Base-by-base conservation (phyloP, 1,140 invertebrate species). In the Armadillidium nasatum region DNA sequence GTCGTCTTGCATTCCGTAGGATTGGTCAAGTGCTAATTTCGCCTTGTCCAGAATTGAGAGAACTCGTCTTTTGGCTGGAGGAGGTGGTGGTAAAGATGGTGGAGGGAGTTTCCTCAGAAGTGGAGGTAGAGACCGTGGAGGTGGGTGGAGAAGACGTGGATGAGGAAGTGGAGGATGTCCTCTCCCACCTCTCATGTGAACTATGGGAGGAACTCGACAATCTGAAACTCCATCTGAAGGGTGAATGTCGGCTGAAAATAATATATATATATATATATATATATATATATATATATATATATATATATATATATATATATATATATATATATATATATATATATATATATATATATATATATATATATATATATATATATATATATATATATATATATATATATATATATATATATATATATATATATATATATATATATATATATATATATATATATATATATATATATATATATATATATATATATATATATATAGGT, bases 71-170 rank as follows among this genome's bases (percentile, higher is more conserved):
- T 60, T 60, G 11, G 50, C 50, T 60, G 50, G 50, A 15, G 50
- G 50, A 7, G 50, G 50, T 60, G 50, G 50, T 60, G 50, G 50
- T 13, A 60, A 7, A 2, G 50, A 60, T 15, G 50, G 50, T 1
- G 50, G 50, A 60, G 50, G 50, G 7, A 60, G 50, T 19, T 60
- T 60, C 50, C 50, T 60, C 19, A 60, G 50, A 60, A 60, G 50
- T 3, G 50, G 50, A 4, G 50, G 50, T 15, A 60, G 50, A 60
- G 50, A 60, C 19, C 50, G 1, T 60, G 50, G 50, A 7, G 50
- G 19, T 2, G 50, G 50, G 33, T 33, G 33, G 7, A 60, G 50
- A 19, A 60, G 50, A 4, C 50, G 50, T 15, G 50, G 50, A 60
- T 60, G 50, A 4, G 50, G 50, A 60, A 4, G 50, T 13, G 50